Evolutionary conservation across 2,113 vertebrate species (phyloP), one percentile per base, ranked within the genome.

Genomic region (Apaloderma vittatum): DNA sequence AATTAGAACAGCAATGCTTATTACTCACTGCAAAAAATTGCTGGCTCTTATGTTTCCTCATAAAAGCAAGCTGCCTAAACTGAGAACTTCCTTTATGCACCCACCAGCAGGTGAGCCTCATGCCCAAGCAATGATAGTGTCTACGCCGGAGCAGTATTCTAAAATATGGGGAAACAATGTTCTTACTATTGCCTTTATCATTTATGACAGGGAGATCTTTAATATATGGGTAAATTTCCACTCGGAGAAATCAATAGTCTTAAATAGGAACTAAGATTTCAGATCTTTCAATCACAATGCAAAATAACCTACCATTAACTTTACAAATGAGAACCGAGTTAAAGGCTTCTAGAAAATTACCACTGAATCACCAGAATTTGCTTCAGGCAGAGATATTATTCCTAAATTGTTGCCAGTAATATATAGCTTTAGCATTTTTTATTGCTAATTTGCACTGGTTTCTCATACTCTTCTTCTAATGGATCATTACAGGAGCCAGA

Each of bases 301-400:
- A 94, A 78, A 96, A 96, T 90, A 97, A 93, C 78, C 90, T 80
- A 72, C 71, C 81, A 93, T 97, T 97, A 96, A 93, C 92, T 95
- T 96, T 94, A 96, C 73, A 96, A 94, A 96, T 97, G 88, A 89
- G 90, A 90, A 94, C 57, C 52, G 90, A 97, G 92, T 86, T 97
- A 94, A 97, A 97, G 88, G 84, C 85, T 95, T 88, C 94, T 79
- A 93, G 93, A 37, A 96, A 97, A 96, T 96, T 82, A 95, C 74
- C 86, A 94, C 68, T 94, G 94, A 96, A 96, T 96, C 96, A 96
- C 88, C 74, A 94, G 87, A 97, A 94, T 92, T 86, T 74, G 79
- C 91, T 97, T 87, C 88, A 94, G 78, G 87, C 81, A 92, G 61
- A 95, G 77, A 95, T 88, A 94, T 95, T 95, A 88, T 77, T 96